Percentiles rank a stretch among this genome's conserved stretches.
Conservation (phyloP, 2,888 invertebrate genomes). For the Lepeophtheirus nordmannii region DNA sequence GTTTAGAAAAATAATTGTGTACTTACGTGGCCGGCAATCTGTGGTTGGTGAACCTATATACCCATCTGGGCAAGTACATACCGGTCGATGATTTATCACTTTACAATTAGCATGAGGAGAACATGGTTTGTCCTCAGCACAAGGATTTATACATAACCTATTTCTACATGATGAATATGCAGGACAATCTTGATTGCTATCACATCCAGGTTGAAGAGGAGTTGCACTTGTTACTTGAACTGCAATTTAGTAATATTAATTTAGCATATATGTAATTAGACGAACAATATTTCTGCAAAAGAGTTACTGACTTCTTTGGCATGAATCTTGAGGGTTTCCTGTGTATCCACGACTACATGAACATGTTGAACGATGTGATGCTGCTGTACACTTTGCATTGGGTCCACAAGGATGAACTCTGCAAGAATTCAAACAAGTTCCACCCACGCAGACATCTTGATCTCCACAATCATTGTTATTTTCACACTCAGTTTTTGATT, state of each 20-base stretch:
- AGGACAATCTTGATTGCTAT: conserved; percentile 59
- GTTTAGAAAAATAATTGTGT: background rate
- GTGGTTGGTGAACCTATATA: conserved; percentile 73
- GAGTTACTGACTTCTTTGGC: conserved; percentile 2
- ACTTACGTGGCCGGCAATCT: conserved; percentile 46
- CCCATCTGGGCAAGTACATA: conserved; percentile 67
- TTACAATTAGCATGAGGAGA: conserved; percentile 64
- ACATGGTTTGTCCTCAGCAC: conserved; percentile 45
- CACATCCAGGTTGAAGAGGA: conserved; percentile 46
- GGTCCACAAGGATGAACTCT: conserved; percentile 57
- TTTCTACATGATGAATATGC: conserved; percentile 67
- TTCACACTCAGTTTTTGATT: conserved; percentile 8
- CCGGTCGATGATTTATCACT: conserved; percentile 64
- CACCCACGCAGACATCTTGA: conserved; percentile 32
- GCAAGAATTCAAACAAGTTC: conserved; percentile 66
- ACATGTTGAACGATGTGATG: conserved; percentile 75
- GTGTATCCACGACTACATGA: conserved; percentile 65
- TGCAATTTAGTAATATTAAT: background rate
- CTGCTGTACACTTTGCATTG: conserved; percentile 71
- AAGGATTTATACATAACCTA: conserved; percentile 67
- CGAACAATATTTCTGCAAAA: background rate
- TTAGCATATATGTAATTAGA: background rate
- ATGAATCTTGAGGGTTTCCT: conserved; percentile 43
- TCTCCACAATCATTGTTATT: conserved; percentile 28
- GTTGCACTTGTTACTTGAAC: conserved; percentile 1